phyloP scores from a whole-genome alignment of 2,888 invertebrate species.

The Meteorus colon region DNA sequence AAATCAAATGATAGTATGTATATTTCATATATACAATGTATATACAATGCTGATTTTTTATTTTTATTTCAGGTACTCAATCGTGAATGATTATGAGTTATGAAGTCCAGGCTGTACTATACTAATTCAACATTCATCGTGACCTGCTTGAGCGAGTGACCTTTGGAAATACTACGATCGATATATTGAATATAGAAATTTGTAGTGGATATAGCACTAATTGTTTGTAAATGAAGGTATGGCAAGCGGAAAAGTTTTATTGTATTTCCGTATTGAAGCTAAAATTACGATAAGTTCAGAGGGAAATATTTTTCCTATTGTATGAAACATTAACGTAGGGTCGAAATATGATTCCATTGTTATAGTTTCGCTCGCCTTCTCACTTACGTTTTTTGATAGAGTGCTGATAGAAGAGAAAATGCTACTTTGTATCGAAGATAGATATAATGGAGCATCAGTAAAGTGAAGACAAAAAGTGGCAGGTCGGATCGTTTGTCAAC shows the following conservation, averaged over 20 bases:
- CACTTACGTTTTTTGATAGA: not conserved
- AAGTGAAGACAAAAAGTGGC: constrained; percentile 28
- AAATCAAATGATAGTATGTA: not conserved
- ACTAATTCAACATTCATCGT: not conserved
- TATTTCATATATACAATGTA: not conserved
- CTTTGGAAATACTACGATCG: constrained; percentile 58
- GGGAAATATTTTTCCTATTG: not conserved
- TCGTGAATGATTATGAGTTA: constrained; percentile 8
- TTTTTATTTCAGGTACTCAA: constrained; percentile 2
- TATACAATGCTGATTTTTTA: not conserved
- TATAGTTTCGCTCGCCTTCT: too few species aligned
- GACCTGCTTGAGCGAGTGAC: constrained; percentile 35
- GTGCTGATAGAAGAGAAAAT: not conserved
- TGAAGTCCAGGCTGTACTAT: too few species aligned
- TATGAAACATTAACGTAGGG: not conserved
- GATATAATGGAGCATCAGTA: not conserved
- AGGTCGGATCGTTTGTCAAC: constrained; percentile 31
- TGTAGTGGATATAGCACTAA: not conserved
- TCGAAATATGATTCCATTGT: not conserved
- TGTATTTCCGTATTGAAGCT: not conserved
- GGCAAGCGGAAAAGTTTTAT: not conserved
- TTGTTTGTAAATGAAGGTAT: not conserved
- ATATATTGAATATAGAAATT: constrained; percentile 61
- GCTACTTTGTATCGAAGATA: not conserved
- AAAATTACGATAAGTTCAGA: not conserved